These are phyloP conservation scores for Bryconaethiops microstoma DNA, from an alignment of 2,797 vertebrate species.

Conservation along the genomic window DNA sequence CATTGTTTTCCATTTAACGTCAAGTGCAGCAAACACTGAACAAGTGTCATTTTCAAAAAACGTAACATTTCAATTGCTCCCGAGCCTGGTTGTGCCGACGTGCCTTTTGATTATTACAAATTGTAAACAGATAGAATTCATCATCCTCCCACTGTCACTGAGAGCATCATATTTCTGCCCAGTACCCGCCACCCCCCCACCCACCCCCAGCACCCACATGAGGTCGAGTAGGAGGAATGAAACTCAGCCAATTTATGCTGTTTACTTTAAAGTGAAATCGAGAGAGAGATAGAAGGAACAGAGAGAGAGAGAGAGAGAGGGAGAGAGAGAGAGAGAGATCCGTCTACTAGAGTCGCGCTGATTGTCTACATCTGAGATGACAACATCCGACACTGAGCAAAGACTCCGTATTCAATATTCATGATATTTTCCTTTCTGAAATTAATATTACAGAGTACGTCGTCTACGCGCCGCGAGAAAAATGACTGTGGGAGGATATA, in stretches of 20 bases:
- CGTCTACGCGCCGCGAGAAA: conserved; percentile 13
- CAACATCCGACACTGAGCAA: conserved; percentile 58
- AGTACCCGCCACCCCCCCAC: conserved; percentile 63
- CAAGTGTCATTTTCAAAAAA: conserved; percentile 58
- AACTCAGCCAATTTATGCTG: conserved; percentile 71
- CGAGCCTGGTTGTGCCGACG: conserved; percentile 53
- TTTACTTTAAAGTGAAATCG: conserved; percentile 73
- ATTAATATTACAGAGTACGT: conserved; percentile 25
- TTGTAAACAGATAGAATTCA: conserved; percentile 68
- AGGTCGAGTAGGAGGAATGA: conserved; percentile 67
- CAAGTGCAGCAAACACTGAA: conserved; percentile 56
- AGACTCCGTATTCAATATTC: conserved; percentile 46
- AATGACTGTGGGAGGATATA: not conserved
- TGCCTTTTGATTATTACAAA: conserved; percentile 68
- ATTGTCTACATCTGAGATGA: conserved; percentile 58
- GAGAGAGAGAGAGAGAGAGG: conserved; percentile 66
- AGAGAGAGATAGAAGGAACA: conserved; percentile 53
- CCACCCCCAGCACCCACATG: conserved; percentile 53
- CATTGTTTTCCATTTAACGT: conserved; percentile 57
- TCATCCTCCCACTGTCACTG: conserved; percentile 66
- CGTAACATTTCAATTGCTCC: conserved; percentile 59
- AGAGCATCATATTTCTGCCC: conserved; percentile 67
- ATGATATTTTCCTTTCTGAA: conserved; percentile 41
- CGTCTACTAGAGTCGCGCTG: conserved; percentile 61
- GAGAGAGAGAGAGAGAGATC: conserved; percentile 65